Conservation (phyloP, 2,797 vertebrate genomes). For the Dermochelys coriacea region DNA sequence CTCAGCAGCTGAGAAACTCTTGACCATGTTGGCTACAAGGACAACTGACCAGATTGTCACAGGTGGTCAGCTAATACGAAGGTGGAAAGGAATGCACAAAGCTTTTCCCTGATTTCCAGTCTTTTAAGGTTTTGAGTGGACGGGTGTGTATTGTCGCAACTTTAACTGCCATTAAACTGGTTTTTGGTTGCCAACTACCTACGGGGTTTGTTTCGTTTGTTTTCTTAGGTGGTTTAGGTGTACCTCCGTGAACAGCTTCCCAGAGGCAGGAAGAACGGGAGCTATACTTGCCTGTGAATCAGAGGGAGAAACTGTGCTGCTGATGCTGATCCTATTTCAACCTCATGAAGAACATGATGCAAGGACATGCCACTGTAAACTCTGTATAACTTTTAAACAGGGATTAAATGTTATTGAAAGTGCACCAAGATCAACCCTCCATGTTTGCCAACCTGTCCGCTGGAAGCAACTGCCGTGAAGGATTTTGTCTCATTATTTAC, state of each 20-base stretch:
- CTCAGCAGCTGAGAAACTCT: neutral
- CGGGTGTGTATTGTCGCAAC: neutral
- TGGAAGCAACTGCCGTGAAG: neutral
- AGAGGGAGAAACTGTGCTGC: neutral
- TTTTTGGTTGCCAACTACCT: neutral
- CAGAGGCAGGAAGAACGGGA: neutral
- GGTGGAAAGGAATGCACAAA: neutral
- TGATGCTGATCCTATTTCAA: neutral
- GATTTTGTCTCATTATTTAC: neutral
- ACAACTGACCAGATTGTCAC: neutral
- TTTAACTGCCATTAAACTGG: neutral
- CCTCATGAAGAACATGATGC: neutral
- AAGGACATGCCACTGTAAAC: neutral
- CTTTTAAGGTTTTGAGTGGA: neutral
- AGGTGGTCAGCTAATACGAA: neutral
- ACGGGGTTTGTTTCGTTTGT: neutral
- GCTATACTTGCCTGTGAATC: neutral
- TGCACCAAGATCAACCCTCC: neutral
- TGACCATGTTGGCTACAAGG: neutral
- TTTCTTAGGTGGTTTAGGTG: neutral
- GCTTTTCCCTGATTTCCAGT: neutral
- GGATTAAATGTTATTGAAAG: neutral
- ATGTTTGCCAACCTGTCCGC: neutral
- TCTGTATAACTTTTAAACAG: neutral
- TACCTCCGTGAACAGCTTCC: neutral